A percentile compares a stretch with the other conserved stretches of the same genome.
phyloP scores from a whole-genome alignment of 2,113 vertebrate genomes.

The Bungarus multicinctus region DNA sequence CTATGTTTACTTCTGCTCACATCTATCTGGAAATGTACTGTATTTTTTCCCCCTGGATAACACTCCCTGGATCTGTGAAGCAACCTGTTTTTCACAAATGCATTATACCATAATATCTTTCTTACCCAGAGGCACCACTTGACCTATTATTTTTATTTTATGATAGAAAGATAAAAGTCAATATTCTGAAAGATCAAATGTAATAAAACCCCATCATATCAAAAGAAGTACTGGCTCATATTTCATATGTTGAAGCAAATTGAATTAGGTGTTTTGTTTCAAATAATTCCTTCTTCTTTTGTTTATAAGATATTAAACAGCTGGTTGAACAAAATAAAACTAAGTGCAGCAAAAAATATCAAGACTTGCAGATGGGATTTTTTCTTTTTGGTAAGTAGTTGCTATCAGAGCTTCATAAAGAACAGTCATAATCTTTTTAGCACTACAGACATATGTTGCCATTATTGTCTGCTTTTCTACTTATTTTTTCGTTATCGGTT shows the following conservation, averaged over 20 bases:
- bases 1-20: neutral
- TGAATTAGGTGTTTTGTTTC: conserved; percentile 8
- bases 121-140: neutral
- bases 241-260: neutral
- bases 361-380: neutral
- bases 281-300: neutral
- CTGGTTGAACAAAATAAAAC: conserved; percentile 21
- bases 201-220: neutral
- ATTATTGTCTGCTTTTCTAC: neutral
- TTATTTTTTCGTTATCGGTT: conserved; percentile 5
- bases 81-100: neutral
- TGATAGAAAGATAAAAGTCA: neutral
- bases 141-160: neutral
- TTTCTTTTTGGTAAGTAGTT: neutral
- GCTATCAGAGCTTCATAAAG: neutral
- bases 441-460: conserved; percentile 4
- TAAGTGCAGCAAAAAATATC: conserved; percentile 8
- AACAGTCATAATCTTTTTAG: conserved; percentile 7
- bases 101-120: neutral
- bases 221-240: neutral
- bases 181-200: neutral
- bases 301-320: conserved; percentile 12
- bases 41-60: neutral
- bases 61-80: neutral
- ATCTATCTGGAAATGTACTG: neutral